A percentile compares a stretch with the other conserved stretches of the same genome.
Evolutionary conservation across 1,140 invertebrate species (phyloP).

Genomic region (Drosophila sp.): DNA sequence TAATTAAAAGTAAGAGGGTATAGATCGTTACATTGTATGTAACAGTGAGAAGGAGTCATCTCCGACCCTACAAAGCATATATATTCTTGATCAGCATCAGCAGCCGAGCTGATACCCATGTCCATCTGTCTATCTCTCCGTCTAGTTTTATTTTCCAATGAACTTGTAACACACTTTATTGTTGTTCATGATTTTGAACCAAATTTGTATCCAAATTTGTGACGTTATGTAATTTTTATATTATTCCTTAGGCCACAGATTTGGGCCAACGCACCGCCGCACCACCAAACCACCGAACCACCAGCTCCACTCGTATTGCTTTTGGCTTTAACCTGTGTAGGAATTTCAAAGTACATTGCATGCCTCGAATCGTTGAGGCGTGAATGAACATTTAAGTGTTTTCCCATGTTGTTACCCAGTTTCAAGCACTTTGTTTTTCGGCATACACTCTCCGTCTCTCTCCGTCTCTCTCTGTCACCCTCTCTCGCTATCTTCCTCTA

Average conservation of each 20-base stretch:
- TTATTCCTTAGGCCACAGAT: no score
- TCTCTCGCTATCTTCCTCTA: neutral
- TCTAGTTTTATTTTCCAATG: no score
- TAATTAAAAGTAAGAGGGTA: no score
- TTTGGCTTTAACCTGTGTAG: slow-evolving; percentile 1
- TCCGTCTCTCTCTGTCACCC: neutral
- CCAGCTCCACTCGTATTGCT: neutral
- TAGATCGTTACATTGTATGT: no score
- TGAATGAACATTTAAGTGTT: slow-evolving; percentile 60
- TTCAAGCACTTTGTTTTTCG: slow-evolving; percentile 19
- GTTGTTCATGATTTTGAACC: neutral
- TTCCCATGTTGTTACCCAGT: slow-evolving; percentile 37
- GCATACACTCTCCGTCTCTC: neutral
- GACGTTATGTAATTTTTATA: neutral
- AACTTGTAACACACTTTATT: no score
- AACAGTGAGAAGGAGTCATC: no score
- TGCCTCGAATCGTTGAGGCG: slow-evolving; percentile 34
- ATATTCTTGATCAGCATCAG: no score
- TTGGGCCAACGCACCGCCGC: neutral
- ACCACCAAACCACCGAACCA: neutral
- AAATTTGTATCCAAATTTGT: no score
- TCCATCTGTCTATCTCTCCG: no score
- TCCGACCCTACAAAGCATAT: no score
- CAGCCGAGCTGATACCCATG: no score
- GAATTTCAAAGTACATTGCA: slow-evolving; percentile 31